Conservation (phyloP, 2,797 vertebrate genomes). For the Ceyx erithaca region DNA sequence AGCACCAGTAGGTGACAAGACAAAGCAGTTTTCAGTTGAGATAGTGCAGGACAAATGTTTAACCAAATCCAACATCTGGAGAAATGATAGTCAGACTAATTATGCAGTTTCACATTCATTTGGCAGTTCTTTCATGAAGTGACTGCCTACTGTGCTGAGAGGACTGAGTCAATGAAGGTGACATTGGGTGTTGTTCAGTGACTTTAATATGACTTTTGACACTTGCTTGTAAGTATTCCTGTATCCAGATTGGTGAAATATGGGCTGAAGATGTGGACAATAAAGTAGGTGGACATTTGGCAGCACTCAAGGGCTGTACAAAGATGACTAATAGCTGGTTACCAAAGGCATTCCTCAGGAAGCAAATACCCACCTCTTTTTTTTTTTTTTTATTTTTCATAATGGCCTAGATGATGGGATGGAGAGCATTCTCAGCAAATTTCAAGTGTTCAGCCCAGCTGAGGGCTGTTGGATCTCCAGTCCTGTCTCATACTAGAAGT, state of each 20-base stretch:
- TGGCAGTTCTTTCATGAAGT: neutral
- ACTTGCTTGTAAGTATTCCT: neutral
- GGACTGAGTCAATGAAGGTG: fast-evolving
- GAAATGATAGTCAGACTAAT: neutral
- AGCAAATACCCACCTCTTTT: neutral
- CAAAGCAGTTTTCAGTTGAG: neutral
- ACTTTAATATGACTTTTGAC: neutral
- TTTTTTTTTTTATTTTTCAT: neutral
- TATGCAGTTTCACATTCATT: neutral
- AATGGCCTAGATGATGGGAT: neutral
- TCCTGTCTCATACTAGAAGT: fast-evolving
- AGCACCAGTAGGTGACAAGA: neutral
- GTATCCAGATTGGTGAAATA: neutral
- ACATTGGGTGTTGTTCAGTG: neutral
- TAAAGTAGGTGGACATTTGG: neutral
- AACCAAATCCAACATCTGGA: neutral
- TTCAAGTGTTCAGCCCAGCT: neutral
- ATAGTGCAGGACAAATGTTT: neutral
- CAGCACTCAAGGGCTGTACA: neutral
- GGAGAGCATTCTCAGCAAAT: neutral
- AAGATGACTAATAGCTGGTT: neutral
- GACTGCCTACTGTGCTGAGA: neutral
- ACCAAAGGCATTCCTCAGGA: neutral
- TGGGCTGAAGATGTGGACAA: fast-evolving
- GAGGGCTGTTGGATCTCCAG: neutral